A percentile compares a stretch with the other conserved stretches of the same genome.
Evolutionary conservation across 2,888 invertebrate genomes (phyloP).

Genomic region (Exocentrus adspersus): DNA sequence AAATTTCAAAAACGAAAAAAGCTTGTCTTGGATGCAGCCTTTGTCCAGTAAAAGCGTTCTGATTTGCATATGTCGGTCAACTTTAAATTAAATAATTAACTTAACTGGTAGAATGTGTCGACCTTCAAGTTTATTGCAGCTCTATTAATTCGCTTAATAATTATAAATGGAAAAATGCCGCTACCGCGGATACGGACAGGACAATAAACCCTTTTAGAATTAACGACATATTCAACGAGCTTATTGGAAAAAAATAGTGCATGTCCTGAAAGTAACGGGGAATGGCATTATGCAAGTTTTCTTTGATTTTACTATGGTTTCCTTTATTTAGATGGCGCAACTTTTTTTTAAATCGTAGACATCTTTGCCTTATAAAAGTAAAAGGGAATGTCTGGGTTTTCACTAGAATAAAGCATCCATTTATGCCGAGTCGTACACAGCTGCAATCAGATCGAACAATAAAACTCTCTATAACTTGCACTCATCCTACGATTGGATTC

Average conservation of each 20-base stretch:
- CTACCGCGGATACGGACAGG: not conserved
- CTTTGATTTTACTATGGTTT: no score
- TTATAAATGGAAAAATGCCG: not conserved
- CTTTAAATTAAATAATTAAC: slow-evolving; percentile 18
- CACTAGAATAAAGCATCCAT: not conserved
- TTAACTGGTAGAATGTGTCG: not conserved
- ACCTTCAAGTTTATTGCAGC: slow-evolving; percentile 18
- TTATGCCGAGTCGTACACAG: not conserved
- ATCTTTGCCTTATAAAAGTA: no score
- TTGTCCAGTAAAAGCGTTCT: not conserved
- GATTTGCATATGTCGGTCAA: not conserved
- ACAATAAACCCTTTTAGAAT: slow-evolving; percentile 14
- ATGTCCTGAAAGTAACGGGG: slow-evolving; percentile 9
- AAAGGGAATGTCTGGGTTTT: no score
- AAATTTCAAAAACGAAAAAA: no score
- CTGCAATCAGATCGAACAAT: slow-evolving; percentile 3
- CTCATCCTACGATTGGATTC: slow-evolving; percentile 13
- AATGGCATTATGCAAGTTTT: not conserved
- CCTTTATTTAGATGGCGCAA: no score
- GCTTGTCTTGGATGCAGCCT: not conserved
- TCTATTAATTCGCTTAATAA: not conserved
- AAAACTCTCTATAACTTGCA: not conserved
- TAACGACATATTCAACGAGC: slow-evolving; percentile 4
- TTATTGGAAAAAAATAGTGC: slow-evolving; percentile 12
- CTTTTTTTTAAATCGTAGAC: no score